Conservation (phyloP, 2,888 invertebrate species). For the Thereva nobilitata region DNA sequence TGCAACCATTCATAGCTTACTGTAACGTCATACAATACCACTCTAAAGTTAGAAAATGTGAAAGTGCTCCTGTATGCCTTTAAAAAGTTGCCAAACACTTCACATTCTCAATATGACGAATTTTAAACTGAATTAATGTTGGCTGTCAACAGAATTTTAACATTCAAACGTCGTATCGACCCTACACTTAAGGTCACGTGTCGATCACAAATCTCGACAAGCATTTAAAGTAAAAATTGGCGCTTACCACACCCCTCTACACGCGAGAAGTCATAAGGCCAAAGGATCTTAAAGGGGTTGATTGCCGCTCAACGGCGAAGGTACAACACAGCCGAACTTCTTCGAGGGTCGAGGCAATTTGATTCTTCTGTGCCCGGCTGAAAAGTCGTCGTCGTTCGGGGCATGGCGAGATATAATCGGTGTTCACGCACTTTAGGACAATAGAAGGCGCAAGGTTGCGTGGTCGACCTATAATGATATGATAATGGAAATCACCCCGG, state of each 20-base stretch:
- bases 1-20: no score
- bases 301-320: not conserved
- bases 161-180: slow-evolving; percentile 11
- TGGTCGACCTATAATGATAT: slow-evolving; percentile 36
- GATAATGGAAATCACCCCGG: slow-evolving; percentile 23
- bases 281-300: slow-evolving; percentile 6
- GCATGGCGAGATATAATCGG: slow-evolving; percentile 45
- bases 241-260: slow-evolving; percentile 33
- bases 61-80: no score
- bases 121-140: slow-evolving; percentile 16
- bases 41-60: no score
- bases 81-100: not conserved
- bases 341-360: slow-evolving; percentile 14
- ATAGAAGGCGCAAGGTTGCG: slow-evolving; percentile 30
- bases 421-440: slow-evolving; percentile 47
- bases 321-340: not conserved
- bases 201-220: slow-evolving; percentile 39
- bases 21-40: no score
- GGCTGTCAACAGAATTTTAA: slow-evolving; percentile 30
- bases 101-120: not conserved
- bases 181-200: slow-evolving; percentile 36
- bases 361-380: not conserved
- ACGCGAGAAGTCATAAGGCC: slow-evolving; percentile 28
- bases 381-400: slow-evolving; percentile 27
- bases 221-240: slow-evolving; percentile 40